A percentile compares a stretch with the other conserved stretches of the same genome.
These are phyloP conservation scores for Lepilemur ruficaudatus DNA, from an alignment of 2,797 vertebrate species.

Conservation along the genomic window DNA sequence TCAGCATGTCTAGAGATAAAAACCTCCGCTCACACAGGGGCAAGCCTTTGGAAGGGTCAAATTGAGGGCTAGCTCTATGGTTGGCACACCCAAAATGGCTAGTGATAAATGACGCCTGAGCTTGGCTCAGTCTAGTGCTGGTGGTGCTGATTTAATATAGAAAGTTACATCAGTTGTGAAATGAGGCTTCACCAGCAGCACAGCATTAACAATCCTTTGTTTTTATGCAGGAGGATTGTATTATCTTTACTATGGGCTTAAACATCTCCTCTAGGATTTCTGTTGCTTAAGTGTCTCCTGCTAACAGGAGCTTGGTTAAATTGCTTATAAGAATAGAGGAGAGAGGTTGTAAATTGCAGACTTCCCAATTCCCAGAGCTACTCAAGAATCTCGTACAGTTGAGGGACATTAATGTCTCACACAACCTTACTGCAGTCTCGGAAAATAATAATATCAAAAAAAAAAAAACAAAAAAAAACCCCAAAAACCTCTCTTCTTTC, in stretches of 20 bases:
- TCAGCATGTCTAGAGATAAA: conserved; percentile 43
- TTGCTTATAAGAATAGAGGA: conserved; percentile 67
- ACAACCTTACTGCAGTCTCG: conserved; percentile 11
- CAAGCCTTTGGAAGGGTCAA: neutral
- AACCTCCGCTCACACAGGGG: neutral
- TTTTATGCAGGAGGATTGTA: conserved; percentile 47
- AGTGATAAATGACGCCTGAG: neutral
- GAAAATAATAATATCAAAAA: conserved; percentile 43
- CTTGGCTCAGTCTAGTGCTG: neutral
- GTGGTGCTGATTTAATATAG: conserved; percentile 49
- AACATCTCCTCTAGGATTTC: conserved; percentile 65
- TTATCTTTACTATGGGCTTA: conserved; percentile 62
- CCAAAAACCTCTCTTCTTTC: neutral
- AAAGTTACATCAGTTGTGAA: conserved; percentile 36
- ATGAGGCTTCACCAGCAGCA: conserved; percentile 32
- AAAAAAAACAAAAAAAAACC: neutral
- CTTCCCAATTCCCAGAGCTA: conserved; percentile 71
- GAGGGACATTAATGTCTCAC: conserved; percentile 70
- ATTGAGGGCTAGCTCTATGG: neutral
- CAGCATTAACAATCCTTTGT: conserved; percentile 52
- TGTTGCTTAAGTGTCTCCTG: conserved; percentile 63
- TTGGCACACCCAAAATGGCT: neutral
- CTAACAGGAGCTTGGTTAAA: conserved; percentile 68
- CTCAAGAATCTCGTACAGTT: conserved; percentile 58
- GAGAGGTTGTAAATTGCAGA: conserved; percentile 62